Evolutionary conservation across 2,888 invertebrate species (phyloP), one percentile per base, ranked within the genome.

Genomic region (Chloroclysta siterata): DNA sequence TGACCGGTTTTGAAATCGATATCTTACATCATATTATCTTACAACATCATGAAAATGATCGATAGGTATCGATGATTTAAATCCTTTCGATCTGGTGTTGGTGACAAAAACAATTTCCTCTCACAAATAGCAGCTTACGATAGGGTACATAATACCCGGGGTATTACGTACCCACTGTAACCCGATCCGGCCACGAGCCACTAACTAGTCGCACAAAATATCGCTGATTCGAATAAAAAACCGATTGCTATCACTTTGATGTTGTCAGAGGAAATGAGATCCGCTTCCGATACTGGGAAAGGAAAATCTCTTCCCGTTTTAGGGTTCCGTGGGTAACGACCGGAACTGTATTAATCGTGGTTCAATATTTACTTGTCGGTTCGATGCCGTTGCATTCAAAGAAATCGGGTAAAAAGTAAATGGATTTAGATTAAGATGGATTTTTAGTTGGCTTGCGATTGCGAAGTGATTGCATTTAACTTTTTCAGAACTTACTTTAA

Each of bases 231-330:
- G 72, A 85, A 90, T 90, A 91, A 90, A 89, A 91, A 90, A 85
- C 84, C 88, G 89, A 90, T 90, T 85, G 89, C 88, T 88, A 89
- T 89, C 87, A 90, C 92, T 92, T 92, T 91, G 92, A 92, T 92
- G 92, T 91, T 89, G 90, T 90, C 89, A 83, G 81, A 88, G 93
- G 92, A 92, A 92, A 92, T 92, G 88, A 89, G 91, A 90, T 92
- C 90, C 87, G 89, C 86, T 89, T 90, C 90, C 89, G 88, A 92
- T 89, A 61, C 86, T 83, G 85, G 85, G 87, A 85, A 90, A 89
- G 88, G 90, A 89, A 90, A 90, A 92, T 89, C 89, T 89, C 80
- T 85, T 83, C 82, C 81, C 85, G 80, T 78, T 83, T 86, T 83
- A 81, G 89, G 84, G 90, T 83, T 81, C 90, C 85, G 82, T 72